Conservation (phyloP, 2,888 invertebrate genomes). For the Cataglyphis rosenhaueri region DNA sequence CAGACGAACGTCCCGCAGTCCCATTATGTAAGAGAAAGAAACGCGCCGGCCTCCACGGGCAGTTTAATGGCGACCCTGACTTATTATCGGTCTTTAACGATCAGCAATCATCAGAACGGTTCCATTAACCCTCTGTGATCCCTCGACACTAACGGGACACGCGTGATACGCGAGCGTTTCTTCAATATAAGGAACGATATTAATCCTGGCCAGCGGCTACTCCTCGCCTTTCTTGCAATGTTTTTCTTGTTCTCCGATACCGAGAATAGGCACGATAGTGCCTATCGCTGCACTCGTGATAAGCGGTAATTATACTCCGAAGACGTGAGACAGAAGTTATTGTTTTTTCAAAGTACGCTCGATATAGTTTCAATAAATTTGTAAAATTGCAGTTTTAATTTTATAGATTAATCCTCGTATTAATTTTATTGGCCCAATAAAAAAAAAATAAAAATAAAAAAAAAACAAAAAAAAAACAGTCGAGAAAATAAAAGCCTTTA, state of each 20-base stretch:
- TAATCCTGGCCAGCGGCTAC: constrained; percentile 50
- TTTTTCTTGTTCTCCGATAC: constrained; percentile 22
- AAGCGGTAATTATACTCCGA: constrained; percentile 8
- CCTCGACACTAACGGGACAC: constrained; percentile 66
- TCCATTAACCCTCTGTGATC: constrained; percentile 70
- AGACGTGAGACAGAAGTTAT: not conserved
- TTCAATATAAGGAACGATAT: constrained; percentile 58
- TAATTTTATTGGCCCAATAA: not conserved
- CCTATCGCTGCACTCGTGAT: constrained; percentile 51
- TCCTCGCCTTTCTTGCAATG: constrained; percentile 11
- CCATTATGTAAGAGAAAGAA: constrained; percentile 57
- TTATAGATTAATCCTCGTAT: not conserved
- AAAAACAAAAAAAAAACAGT: not conserved
- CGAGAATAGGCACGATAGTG: constrained; percentile 25
- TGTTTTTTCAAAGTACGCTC: not conserved
- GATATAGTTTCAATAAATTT: not conserved
- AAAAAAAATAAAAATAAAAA: not conserved
- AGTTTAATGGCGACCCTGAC: constrained; percentile 33
- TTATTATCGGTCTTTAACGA: constrained; percentile 55
- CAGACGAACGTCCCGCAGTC: constrained; percentile 50
- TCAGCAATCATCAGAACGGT: constrained; percentile 60
- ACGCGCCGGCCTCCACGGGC: not conserved
- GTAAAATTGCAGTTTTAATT: not conserved
- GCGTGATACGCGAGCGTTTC: constrained; percentile 62
- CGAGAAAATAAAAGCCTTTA: constrained; percentile 23